These are phyloP conservation scores for Papilio aristodemus DNA, from an alignment of 1,140 invertebrate species.

Conservation along the genomic window DNA sequence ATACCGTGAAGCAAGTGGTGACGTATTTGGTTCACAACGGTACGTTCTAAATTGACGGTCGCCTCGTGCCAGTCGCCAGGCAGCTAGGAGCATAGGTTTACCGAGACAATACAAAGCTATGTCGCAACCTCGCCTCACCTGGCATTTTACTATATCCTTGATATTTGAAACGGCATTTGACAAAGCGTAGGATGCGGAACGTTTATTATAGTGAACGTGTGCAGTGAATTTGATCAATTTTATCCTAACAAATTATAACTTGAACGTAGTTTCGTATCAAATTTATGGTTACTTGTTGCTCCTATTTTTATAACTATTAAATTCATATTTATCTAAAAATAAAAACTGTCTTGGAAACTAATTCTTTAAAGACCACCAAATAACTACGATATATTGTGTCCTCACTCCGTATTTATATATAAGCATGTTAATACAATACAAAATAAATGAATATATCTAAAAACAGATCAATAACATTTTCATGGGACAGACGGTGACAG, in stretches of 20 bases:
- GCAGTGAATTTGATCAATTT: slow-evolving; percentile 32
- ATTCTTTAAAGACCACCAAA: neutral
- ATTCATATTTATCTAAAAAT: too few relatives aligned
- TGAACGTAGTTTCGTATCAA: too few relatives aligned
- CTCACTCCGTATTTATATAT: neutral
- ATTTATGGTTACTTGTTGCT: too few relatives aligned
- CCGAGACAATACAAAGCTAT: slow-evolving; percentile 54
- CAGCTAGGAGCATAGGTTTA: slow-evolving; percentile 52
- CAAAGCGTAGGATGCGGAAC: slow-evolving; percentile 59
- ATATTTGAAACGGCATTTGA: slow-evolving; percentile 70
- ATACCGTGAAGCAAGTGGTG: neutral
- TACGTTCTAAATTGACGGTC: slow-evolving; percentile 41
- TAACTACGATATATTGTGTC: neutral
- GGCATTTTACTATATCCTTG: slow-evolving; percentile 76
- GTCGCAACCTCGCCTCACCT: slow-evolving; percentile 53
- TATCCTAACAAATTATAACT: slow-evolving; percentile 31
- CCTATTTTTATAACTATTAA: too few relatives aligned
- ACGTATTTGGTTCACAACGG: slow-evolving; percentile 11
- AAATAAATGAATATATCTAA: neutral
- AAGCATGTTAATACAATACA: neutral
- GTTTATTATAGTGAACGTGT: slow-evolving; percentile 44
- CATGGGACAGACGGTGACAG: neutral
- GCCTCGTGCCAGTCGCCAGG: slow-evolving; percentile 35
- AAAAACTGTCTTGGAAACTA: neutral
- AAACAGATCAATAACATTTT: neutral